Evolutionary conservation across 1,140 invertebrate species (phyloP), one percentile per base, ranked within the genome.

Genomic region (Drosophila nikananu): DNA sequence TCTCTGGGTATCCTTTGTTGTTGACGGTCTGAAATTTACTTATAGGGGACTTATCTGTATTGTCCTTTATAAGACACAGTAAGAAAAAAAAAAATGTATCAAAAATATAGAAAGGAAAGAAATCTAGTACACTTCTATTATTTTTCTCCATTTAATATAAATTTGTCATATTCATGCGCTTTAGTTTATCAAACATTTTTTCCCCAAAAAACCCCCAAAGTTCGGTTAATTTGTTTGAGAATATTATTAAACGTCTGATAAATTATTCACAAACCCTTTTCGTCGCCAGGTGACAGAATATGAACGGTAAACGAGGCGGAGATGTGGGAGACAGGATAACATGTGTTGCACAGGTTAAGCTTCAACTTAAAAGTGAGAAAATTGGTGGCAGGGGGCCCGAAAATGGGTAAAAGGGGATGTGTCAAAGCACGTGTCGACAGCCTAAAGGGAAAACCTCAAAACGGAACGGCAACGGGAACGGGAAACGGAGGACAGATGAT

Each of bases 391-490:
- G 27, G 10, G 19, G 60, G 23, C 37, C 37, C n/a, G 52, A 15
- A 39, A 39, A 57, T 5, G n/a, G 41, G 5, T n/a, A 30, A 32
- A 66, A 15, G 17, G 74, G 39, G 68, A 71, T 39, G 19, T 52
- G 37, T 73, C 68, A 74, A 51, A 75, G 64, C 64, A 78, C 75
- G 74, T 78, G 75, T 68, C 65, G 64, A 57, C 65, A 78, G 64
- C 75, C 64, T 32, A 51, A 55, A 61, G 75, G 51, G 52, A 58
- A 75, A 77, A 55, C 74, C 42, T 66, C 61, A 58, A 67, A 75
- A 75, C 13, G 32, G 17, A 10, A 46, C 27, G 19, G 32, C 48
- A 48, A 41, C 32, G 62, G 23, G 48, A n/a, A 35, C 23, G 37
- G 49, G 19, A 72, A 61, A 52, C 37, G 30, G 17, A 48, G 66